These are phyloP conservation scores for Calcarius ornatus DNA, from an alignment of 2,113 vertebrate genomes.

Conservation along the genomic window DNA sequence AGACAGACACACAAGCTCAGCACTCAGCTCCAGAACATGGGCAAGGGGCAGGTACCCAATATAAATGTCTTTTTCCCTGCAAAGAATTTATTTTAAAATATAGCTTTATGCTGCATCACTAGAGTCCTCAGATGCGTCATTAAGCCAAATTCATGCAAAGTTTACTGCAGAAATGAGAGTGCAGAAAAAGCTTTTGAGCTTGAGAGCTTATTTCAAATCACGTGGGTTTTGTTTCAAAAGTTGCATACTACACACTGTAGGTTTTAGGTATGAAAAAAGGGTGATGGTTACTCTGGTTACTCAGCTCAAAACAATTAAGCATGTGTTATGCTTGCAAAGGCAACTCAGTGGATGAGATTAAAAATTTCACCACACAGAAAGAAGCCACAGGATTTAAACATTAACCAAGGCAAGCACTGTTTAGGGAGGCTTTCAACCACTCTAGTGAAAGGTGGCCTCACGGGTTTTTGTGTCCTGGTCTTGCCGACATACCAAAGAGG, in stretches of 20 bases:
- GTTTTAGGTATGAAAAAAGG: neutral
- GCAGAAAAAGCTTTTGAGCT: neutral
- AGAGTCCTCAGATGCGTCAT: neutral
- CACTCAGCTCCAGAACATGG: conserved; percentile 92
- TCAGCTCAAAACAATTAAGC: neutral
- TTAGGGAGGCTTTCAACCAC: neutral
- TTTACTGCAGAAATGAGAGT: neutral
- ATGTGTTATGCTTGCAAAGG: neutral
- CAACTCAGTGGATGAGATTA: neutral
- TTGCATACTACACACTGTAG: neutral
- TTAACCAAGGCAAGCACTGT: neutral
- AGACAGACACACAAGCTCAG: conserved; percentile 88
- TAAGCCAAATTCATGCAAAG: neutral
- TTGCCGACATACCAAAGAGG: neutral
- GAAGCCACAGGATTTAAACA: neutral
- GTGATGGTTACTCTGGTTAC: neutral
- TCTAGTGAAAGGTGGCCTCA: neutral
- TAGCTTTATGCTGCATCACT: neutral
- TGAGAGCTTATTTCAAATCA: neutral
- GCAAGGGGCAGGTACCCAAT: conserved; percentile 94
- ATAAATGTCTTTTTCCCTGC: conserved; percentile 89
- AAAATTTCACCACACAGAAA: neutral
- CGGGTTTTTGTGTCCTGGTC: neutral
- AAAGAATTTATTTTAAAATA: neutral
- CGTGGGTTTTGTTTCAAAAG: accelerated